Evolutionary conservation across 2,888 invertebrate species (phyloP).

Genomic region (Caenorhabditis macrosperma): DNA sequence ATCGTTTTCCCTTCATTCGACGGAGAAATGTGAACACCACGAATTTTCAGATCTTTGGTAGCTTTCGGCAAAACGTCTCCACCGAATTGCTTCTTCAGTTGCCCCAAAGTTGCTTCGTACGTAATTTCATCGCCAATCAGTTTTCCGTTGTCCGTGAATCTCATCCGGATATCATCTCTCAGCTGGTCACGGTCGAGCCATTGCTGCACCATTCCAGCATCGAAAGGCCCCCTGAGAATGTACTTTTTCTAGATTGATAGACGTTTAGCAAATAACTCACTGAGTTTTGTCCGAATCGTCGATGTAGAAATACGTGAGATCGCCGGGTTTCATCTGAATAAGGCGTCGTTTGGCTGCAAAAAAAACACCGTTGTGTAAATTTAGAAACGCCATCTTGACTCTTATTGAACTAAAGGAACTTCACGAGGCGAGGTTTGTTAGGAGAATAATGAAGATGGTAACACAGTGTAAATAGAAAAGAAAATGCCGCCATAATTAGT

Average conservation of each 20-base stretch:
- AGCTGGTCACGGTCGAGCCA: constrained; percentile 1
- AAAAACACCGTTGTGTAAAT: too few relatives aligned
- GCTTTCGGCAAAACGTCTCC: constrained; percentile 12
- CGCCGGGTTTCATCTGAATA: neutral
- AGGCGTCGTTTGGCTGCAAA: neutral
- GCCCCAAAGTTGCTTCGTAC: neutral
- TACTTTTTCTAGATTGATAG: neutral
- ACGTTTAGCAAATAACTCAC: neutral
- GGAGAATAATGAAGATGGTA: too few relatives aligned
- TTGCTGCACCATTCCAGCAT: neutral
- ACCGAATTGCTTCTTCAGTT: constrained; percentile 6
- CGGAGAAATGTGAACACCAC: neutral
- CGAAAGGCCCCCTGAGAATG: constrained; percentile 28
- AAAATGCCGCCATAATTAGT: too few relatives aligned
- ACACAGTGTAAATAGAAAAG: too few relatives aligned
- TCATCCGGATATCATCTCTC: neutral
- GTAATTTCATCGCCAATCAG: neutral
- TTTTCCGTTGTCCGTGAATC: constrained; percentile 26
- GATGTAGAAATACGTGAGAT: neutral
- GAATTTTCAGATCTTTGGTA: neutral
- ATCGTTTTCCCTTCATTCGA: too few relatives aligned
- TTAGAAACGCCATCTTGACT: too few relatives aligned
- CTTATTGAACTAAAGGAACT: too few relatives aligned
- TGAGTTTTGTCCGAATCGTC: constrained; percentile 3
- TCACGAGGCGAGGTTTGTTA: too few relatives aligned